phyloP scores from a whole-genome alignment of 2,797 vertebrate species.

The Tachyglossus aculeatus region DNA sequence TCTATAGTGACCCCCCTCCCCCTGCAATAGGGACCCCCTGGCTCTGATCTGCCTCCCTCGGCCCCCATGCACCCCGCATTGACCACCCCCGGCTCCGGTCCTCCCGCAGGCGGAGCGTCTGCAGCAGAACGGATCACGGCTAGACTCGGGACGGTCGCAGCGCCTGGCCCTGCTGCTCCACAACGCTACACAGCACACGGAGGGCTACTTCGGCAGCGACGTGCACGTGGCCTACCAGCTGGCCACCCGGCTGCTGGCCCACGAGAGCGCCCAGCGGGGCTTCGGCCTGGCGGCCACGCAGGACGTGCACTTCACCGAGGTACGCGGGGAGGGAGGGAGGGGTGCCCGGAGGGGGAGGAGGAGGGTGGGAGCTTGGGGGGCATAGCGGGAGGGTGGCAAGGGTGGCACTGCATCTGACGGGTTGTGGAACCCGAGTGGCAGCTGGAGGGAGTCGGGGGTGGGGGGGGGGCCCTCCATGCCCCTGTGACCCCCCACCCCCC shows the following conservation, averaged over 20 bases:
- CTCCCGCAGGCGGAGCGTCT: slow-evolving; percentile 80
- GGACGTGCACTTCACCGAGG: slow-evolving; percentile 95
- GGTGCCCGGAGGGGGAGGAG: not conserved
- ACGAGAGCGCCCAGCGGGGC: slow-evolving; percentile 88
- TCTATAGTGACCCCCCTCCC: too few species aligned
- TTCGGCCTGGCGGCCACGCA: slow-evolving; percentile 92
- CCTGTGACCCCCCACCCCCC: not conserved
- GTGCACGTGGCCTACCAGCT: slow-evolving; percentile 88
- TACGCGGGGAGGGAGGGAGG: slow-evolving; percentile 47
- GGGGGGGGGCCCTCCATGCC: not conserved
- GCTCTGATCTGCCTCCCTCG: not conserved
- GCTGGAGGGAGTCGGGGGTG: not conserved
- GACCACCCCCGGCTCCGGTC: not conserved
- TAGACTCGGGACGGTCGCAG: slow-evolving; percentile 81
- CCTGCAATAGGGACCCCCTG: too few species aligned
- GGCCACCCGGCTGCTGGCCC: slow-evolving; percentile 82
- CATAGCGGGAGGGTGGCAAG: not conserved
- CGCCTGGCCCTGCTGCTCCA: slow-evolving; percentile 81
- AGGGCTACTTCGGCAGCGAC: slow-evolving; percentile 86
- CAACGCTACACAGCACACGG: slow-evolving; percentile 82
- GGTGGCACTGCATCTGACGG: fast-evolving
- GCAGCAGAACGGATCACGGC: slow-evolving; percentile 77
- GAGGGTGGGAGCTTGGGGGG: not conserved
- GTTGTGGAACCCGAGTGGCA: not conserved
- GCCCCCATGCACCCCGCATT: not conserved